Evolutionary conservation across 2,888 invertebrate genomes (phyloP), one percentile per base, ranked within the genome.

Genomic region (Gastrophysa polygoni): DNA sequence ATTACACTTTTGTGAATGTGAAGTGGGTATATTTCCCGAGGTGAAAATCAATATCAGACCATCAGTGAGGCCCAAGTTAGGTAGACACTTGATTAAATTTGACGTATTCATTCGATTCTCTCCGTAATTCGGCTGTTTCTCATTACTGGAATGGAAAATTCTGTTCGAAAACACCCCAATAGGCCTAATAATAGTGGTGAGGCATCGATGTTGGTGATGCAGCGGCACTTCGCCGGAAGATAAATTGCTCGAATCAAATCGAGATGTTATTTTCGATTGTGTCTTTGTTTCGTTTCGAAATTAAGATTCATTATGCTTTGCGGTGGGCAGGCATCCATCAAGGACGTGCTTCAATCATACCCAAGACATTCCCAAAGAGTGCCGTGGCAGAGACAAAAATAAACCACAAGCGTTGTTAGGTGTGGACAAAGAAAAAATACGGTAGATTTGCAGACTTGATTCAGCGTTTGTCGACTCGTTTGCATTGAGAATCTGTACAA

Each of bases 241-340:
- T 47, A 16, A 47, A 48, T 46, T 32, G 28, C 18, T 20, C 48
- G 57, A 21, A 21, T 57, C 57, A 57, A 57, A 57, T 57, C 48
- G 44, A 28, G 48, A 32, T 50, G 16, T n/a, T 24, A 11, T 50
- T 50, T 57, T 20, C 48, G 18, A 44, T 47, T 32, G 47, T 24
- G 24, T 24, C 4, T 48, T 16, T 8, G 29, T 47, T 48, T 29
- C 18, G 32, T 57, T 34, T 14, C 38, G 38, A 48, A 29, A 18
- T 48, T 47, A 20, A 14, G 29, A 32, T 57, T 57, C 21, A 32
- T 48, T 18, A 4, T 43, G 20, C 38, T 4, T 32, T 11, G 38
- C 38, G 38, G 38, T 38, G 24, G 24, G 24, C 24, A 24, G 7
- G 24, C 24, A 24, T 14, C 32, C 17, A 20, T 29, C 32, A 32